A percentile compares a stretch with the other conserved stretches of the same genome.
Conservation (phyloP, 2,888 invertebrate genomes). For the Taphrorychus bicolor region DNA sequence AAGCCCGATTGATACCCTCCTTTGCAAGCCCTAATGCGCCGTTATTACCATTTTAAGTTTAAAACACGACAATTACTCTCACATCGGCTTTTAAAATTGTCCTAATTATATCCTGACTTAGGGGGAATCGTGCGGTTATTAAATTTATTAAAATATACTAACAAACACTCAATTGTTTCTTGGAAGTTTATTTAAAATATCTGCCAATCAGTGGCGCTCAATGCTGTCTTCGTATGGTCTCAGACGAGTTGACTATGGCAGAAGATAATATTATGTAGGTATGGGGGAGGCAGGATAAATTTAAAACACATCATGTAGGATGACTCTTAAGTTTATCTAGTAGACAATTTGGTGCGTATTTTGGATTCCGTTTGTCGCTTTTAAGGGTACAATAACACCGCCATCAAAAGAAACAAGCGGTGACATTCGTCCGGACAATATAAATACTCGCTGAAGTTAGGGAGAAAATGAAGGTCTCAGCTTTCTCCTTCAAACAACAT, state of each 20-base stretch:
- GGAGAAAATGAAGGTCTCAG: neutral
- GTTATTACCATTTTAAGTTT: conserved; percentile 38
- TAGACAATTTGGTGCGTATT: conserved; percentile 38
- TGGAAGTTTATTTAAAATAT: conserved; percentile 46
- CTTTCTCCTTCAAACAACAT: neutral
- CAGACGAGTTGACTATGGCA: neutral
- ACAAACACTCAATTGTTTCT: conserved; percentile 55
- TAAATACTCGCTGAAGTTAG: neutral
- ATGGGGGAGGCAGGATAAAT: conserved; percentile 36
- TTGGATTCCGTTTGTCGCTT: conserved; percentile 35
- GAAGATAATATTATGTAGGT: too few species aligned
- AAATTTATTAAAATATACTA: conserved; percentile 55
- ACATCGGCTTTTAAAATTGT: conserved; percentile 49
- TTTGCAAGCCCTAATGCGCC: conserved; percentile 5
- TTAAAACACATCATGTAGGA: conserved; percentile 32
- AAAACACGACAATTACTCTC: conserved; percentile 42
- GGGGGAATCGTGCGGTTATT: conserved; percentile 57
- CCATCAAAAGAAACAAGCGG: conserved; percentile 22
- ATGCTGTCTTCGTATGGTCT: neutral
- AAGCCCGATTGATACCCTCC: conserved; percentile 1
- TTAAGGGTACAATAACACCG: conserved; percentile 15
- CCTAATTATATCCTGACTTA: conserved; percentile 58
- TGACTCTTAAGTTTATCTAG: conserved; percentile 34
- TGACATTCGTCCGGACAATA: conserved; percentile 8
- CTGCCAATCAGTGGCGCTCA: conserved; percentile 17